Conservation (phyloP, 2,113 vertebrate species). For the Sardina pilchardus region DNA sequence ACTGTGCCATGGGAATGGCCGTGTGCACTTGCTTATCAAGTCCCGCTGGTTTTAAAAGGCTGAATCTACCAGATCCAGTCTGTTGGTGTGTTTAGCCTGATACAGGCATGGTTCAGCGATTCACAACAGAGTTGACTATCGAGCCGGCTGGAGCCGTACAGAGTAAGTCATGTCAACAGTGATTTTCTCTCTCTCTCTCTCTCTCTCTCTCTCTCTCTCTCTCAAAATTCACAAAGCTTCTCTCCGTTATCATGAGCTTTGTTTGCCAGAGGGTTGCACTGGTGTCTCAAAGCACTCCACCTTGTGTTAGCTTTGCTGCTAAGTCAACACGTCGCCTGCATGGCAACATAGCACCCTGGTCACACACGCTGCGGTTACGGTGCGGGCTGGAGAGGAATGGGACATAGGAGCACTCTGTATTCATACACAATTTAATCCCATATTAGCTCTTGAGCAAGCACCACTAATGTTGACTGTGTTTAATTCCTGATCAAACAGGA, state of each 20-base stretch:
- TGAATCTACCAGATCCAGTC: not conserved
- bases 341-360: not conserved
- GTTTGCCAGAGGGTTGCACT: not conserved
- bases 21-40: not conserved
- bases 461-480: slow-evolving; percentile 46
- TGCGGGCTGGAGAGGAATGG: not conserved
- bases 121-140: not conserved
- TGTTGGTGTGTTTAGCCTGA: not conserved
- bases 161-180: not conserved
- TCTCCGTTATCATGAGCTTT: not conserved
- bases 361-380: not conserved
- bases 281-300: not conserved
- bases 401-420: slow-evolving; percentile 59
- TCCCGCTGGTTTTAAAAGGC: not conserved
- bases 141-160: not conserved
- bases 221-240: not conserved
- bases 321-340: not conserved
- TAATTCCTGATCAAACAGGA: slow-evolving; percentile 57
- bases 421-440: slow-evolving; percentile 70
- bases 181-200: not conserved
- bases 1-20: not conserved
- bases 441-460: slow-evolving; percentile 60
- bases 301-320: not conserved
- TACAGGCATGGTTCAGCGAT: not conserved
- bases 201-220: not conserved